Conservation (phyloP, 1,140 invertebrate genomes). For the Lysiphlebus fabarum region DNA sequence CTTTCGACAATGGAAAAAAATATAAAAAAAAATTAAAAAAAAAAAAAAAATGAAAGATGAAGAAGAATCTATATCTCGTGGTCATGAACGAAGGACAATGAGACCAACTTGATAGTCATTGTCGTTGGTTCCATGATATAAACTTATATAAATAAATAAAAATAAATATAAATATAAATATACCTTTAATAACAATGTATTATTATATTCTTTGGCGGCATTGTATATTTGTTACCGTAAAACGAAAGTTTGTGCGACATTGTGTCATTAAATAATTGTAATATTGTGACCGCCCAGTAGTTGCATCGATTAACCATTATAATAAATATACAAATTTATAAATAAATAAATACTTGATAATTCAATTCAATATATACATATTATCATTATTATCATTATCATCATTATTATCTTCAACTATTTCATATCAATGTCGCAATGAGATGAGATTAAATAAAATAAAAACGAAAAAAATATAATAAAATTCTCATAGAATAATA, state of each 20-base stretch:
- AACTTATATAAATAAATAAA: no score
- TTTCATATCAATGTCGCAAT: no score
- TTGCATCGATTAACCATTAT: neutral
- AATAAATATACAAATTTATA: neutral
- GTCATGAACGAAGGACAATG: slow-evolving; percentile 47
- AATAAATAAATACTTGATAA: no score
- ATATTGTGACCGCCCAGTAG: slow-evolving; percentile 4
- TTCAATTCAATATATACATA: no score
- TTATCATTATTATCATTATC: no score
- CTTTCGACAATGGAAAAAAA: neutral
- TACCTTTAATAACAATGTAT: no score
- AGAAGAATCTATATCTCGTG: slow-evolving; percentile 18
- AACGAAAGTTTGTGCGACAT: slow-evolving; percentile 28
- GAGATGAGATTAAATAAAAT: no score
- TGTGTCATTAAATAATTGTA: slow-evolving; percentile 24
- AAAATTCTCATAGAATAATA: slow-evolving; percentile 8
- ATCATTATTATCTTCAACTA: no score
- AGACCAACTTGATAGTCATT: slow-evolving; percentile 48
- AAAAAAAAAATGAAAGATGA: slow-evolving; percentile 38
- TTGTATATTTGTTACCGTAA: slow-evolving; percentile 24
- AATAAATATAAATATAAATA: no score
- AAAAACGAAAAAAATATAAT: no score
- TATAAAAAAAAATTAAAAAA: neutral
- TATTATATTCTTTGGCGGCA: slow-evolving; percentile 18
- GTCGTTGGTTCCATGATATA: slow-evolving; percentile 35